phyloP scores from a whole-genome alignment of 2,888 invertebrate species.

The Slavum lentiscoides region DNA sequence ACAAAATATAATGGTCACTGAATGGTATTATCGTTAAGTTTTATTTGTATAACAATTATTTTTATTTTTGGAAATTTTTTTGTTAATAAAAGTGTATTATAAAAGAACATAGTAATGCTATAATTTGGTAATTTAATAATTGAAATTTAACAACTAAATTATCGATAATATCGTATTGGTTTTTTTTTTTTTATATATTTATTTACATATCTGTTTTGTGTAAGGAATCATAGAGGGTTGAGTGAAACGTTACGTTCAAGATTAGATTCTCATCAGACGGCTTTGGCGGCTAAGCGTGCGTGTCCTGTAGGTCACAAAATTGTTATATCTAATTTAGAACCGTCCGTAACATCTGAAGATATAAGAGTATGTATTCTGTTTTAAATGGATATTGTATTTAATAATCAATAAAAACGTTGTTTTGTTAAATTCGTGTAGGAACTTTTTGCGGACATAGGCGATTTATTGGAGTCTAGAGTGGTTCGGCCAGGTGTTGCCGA shows the following conservation, averaged over 20 bases:
- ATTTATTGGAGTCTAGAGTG: constrained; percentile 79
- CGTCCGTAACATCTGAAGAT: constrained; percentile 85
- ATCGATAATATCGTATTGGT: background rate
- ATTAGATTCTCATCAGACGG: constrained; percentile 43
- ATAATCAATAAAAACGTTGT: background rate
- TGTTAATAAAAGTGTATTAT: background rate
- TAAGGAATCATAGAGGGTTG: constrained; percentile 33
- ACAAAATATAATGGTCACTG: background rate
- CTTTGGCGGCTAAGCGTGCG: constrained; percentile 14
- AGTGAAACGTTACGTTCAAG: constrained; percentile 49
- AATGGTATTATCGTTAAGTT: background rate
- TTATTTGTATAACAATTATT: background rate
- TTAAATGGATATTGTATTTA: background rate
- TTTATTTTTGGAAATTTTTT: background rate
- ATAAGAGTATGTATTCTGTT: constrained; percentile 69
- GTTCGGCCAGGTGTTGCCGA: constrained; percentile 88
- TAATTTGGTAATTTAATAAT: too few species aligned
- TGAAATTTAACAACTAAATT: background rate
- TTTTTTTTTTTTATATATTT: background rate
- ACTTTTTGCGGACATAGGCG: constrained; percentile 90
- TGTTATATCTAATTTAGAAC: constrained; percentile 86
- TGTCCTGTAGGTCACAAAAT: constrained; percentile 74
- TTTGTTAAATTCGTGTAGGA: constrained; percentile 66
- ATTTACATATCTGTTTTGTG: too few species aligned
- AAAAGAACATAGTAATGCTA: background rate